Percentiles rank a stretch among this genome's conserved stretches.
Evolutionary conservation across 2,113 vertebrate genomes (phyloP).

Genomic region (Numida meleagris): DNA sequence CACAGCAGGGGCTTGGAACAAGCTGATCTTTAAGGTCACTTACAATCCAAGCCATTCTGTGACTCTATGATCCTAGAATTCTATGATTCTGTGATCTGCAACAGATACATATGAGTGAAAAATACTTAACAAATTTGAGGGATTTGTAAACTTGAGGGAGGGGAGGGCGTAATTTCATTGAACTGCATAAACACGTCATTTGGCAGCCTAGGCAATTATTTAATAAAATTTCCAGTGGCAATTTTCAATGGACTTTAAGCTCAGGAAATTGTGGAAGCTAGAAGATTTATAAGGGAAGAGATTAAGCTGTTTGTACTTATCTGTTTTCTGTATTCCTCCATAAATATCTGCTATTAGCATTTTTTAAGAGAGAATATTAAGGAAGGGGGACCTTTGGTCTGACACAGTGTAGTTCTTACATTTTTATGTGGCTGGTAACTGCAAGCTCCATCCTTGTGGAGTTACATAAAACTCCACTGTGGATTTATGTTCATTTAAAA

Average conservation of each 20-base stretch:
- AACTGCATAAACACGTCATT: neutral
- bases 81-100: neutral
- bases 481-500: conserved; percentile 38
- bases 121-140: neutral
- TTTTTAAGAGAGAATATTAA: neutral
- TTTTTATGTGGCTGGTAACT: neutral
- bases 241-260: neutral
- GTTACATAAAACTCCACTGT: neutral
- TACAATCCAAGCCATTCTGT: neutral
- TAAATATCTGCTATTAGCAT: neutral
- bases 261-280: neutral
- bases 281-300: neutral
- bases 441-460: neutral
- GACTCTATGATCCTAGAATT: neutral
- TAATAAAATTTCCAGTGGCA: neutral
- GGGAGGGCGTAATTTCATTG: neutral
- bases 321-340: neutral
- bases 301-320: neutral
- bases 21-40: neutral
- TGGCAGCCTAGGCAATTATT: neutral
- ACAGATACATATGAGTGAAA: neutral
- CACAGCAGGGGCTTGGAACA: neutral
- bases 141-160: neutral
- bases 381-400: conserved; percentile 5
- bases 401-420: neutral